Evolutionary conservation across 1,140 invertebrate genomes (phyloP).

Genomic region (Cardiocondyla obscurior): DNA sequence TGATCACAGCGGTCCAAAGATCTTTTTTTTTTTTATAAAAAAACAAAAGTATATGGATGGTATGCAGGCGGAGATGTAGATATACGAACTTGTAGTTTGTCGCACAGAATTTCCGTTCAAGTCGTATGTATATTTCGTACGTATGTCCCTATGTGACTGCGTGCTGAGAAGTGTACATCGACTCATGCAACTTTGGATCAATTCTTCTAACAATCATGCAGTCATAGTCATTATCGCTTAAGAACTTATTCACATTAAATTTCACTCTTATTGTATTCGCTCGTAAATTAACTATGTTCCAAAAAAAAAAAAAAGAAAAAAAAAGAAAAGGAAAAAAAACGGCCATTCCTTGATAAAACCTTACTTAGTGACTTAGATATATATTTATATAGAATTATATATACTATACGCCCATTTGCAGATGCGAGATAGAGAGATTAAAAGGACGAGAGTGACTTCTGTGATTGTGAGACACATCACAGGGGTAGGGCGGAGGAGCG

Average conservation of each 20-base stretch:
- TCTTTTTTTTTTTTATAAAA: no score
- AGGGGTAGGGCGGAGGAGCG: neutral
- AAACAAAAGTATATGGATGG: neutral
- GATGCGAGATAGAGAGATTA: conserved; percentile 23
- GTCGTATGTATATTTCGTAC: neutral
- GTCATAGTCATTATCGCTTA: conserved; percentile 6
- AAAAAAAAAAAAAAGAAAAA: conserved; percentile 21
- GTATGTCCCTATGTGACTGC: neutral
- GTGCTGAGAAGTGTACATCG: conserved; percentile 8
- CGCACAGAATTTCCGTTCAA: conserved; percentile 7
- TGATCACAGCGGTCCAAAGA: conserved; percentile 11
- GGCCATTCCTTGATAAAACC: conserved; percentile 25
- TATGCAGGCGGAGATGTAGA: conserved; percentile 33
- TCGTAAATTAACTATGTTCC: conserved; percentile 23
- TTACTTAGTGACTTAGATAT: conserved; percentile 52
- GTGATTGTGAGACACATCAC: neutral
- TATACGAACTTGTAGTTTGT: conserved; percentile 34
- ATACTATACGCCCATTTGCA: conserved; percentile 7
- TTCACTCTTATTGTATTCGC: conserved; percentile 22
- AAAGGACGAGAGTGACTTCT: neutral
- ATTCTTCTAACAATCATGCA: conserved; percentile 30
- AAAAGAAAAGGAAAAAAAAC: conserved; percentile 14
- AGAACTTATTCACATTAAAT: conserved; percentile 45
- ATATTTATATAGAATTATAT: conserved; percentile 58
- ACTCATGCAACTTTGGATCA: conserved; percentile 39